These are phyloP conservation scores for Catostylus mosaicus DNA, from an alignment of 30 jellyfish, hydroid and myxozoan species.

Conservation along the genomic window DNA sequence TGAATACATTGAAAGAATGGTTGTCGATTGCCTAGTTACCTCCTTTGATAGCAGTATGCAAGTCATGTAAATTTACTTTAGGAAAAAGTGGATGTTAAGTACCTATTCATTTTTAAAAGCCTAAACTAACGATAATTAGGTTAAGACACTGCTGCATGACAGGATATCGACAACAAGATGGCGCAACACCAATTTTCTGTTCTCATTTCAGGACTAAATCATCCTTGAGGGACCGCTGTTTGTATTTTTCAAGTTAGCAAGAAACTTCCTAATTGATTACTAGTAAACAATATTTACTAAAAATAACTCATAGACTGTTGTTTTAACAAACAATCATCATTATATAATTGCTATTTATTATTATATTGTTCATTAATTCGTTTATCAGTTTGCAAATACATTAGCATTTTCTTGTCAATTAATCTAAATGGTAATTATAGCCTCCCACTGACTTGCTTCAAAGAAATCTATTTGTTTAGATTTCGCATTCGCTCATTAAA, in stretches of 20 bases:
- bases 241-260: not conserved
- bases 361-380: not conserved
- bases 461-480: not conserved
- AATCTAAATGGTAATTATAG: not conserved
- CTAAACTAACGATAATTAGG: not conserved
- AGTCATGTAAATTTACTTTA: too few species aligned
- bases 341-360: not conserved
- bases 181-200: not conserved
- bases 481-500: too few species aligned
- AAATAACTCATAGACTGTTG: too few species aligned
- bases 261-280: not conserved
- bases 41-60: too few species aligned
- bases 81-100: too few species aligned
- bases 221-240: not conserved
- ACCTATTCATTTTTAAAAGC: too few species aligned
- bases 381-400: not conserved
- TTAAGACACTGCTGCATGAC: constrained; percentile 6
- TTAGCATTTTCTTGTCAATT: not conserved
- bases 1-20: too few species aligned
- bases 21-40: too few species aligned
- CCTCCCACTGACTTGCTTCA: not conserved
- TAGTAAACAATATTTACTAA: not conserved
- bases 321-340: not conserved
- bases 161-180: not conserved
- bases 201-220: not conserved